Conservation (phyloP, 2,888 invertebrate genomes). For the Synergus itoensis region DNA sequence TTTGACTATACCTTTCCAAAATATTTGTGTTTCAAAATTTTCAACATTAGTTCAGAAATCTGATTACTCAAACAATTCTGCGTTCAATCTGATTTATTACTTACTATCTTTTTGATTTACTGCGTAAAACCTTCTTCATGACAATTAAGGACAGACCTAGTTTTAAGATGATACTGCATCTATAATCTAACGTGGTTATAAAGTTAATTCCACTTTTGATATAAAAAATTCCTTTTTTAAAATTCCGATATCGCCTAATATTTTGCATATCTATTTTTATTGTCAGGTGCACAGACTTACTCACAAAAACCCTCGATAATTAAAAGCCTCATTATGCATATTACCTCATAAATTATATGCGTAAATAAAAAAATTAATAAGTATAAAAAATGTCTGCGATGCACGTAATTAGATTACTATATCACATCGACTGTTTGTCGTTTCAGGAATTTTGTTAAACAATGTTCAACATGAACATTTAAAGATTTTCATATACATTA, state of each 20-base stretch:
- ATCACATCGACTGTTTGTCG: neutral
- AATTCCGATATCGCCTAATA: neutral
- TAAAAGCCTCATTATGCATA: neutral
- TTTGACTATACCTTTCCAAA: neutral
- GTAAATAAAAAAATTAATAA: neutral
- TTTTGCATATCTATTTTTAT: neutral
- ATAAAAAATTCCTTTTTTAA: no score
- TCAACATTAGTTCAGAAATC: neutral
- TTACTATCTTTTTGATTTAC: slow-evolving; percentile 31
- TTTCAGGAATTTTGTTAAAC: neutral
- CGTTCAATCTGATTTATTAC: neutral
- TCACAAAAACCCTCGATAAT: neutral
- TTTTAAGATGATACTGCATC: slow-evolving; percentile 13
- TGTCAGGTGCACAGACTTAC: neutral
- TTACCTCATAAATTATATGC: neutral
- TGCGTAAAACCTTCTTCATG: slow-evolving; percentile 15
- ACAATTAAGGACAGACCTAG: slow-evolving; percentile 33
- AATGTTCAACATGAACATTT: neutral
- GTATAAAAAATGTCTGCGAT: neutral
- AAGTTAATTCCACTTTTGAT: neutral
- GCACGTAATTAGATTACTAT: neutral
- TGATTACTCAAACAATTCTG: neutral
- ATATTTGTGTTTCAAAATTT: neutral
- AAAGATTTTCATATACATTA: neutral
- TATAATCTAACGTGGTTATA: neutral